Percentiles rank a stretch among this genome's conserved stretches.
Evolutionary conservation across 2,888 invertebrate genomes (phyloP).

Genomic region (Chloromyia formosa): DNA sequence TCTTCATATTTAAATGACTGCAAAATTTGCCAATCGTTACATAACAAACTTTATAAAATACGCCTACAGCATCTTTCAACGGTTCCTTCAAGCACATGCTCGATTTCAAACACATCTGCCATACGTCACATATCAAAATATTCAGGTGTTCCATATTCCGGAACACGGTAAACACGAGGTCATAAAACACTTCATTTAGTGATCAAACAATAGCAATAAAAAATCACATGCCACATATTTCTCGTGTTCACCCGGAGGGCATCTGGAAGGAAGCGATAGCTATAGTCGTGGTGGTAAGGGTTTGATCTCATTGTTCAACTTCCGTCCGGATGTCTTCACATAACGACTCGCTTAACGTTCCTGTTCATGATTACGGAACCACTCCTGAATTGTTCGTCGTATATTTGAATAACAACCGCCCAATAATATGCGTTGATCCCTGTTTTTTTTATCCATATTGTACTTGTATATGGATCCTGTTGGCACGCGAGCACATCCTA

Average conservation of each 20-base stretch:
- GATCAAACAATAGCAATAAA: slow-evolving; percentile 30
- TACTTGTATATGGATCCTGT: background rate
- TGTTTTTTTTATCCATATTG: slow-evolving; percentile 3
- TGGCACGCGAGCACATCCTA: slow-evolving; percentile 35
- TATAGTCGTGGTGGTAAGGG: slow-evolving; percentile 16
- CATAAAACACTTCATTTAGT: slow-evolving; percentile 33
- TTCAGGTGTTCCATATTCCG: slow-evolving; percentile 29
- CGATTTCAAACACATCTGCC: slow-evolving; percentile 23
- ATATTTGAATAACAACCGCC: slow-evolving; percentile 28
- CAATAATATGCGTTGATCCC: slow-evolving; percentile 28
- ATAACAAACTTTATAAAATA: no score
- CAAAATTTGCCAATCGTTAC: no score
- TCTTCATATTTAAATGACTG: no score
- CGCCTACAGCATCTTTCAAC: no score
- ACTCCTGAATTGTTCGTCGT: slow-evolving; percentile 28
- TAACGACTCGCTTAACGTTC: background rate
- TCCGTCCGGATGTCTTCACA: slow-evolving; percentile 41
- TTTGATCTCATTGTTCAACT: slow-evolving; percentile 29
- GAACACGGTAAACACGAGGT: slow-evolving; percentile 9
- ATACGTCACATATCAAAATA: background rate
- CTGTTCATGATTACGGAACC: slow-evolving; percentile 23
- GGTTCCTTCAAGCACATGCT: no score
- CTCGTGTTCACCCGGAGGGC: background rate
- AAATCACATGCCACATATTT: slow-evolving; percentile 22
- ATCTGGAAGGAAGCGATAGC: slow-evolving; percentile 43